Percentiles rank a stretch among this genome's conserved stretches.
These are phyloP conservation scores for Sericinus montela DNA, from an alignment of 2,888 invertebrate genomes.

Conservation along the genomic window DNA sequence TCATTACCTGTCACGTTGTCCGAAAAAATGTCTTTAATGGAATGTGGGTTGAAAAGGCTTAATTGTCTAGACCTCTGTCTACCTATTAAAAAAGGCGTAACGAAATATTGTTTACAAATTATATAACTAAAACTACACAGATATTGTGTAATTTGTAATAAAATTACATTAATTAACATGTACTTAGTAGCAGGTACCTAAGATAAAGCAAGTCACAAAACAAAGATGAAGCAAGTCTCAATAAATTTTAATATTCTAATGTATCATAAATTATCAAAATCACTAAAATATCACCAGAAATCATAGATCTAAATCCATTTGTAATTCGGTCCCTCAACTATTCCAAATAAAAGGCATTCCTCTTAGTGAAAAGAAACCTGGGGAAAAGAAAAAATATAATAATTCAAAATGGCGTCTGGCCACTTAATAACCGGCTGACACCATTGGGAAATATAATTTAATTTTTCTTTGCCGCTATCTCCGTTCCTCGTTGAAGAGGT, in stretches of 20 bases:
- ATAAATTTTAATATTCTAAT: neutral
- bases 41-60: too few species aligned
- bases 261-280: conserved; percentile 48
- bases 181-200: too few species aligned
- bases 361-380: conserved; percentile 67
- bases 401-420: conserved; percentile 80
- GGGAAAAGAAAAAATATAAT: conserved; percentile 72
- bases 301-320: conserved; percentile 45
- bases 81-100: too few species aligned
- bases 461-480: conserved; percentile 65
- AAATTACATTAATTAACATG: too few species aligned
- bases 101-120: too few species aligned
- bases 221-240: too few species aligned
- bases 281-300: conserved; percentile 27
- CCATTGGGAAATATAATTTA: conserved; percentile 80
- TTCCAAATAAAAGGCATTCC: conserved; percentile 71
- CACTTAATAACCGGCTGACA: conserved; percentile 81
- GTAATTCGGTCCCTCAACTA: conserved; percentile 62
- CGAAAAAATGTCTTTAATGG: too few species aligned
- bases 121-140: too few species aligned
- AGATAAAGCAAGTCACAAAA: too few species aligned
- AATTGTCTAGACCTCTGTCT: too few species aligned
- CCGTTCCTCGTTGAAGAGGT: conserved; percentile 35
- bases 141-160: too few species aligned
- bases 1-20: too few species aligned